These are phyloP conservation scores for Ypsolopha sequella DNA, from an alignment of 2,888 invertebrate species.

Conservation along the genomic window DNA sequence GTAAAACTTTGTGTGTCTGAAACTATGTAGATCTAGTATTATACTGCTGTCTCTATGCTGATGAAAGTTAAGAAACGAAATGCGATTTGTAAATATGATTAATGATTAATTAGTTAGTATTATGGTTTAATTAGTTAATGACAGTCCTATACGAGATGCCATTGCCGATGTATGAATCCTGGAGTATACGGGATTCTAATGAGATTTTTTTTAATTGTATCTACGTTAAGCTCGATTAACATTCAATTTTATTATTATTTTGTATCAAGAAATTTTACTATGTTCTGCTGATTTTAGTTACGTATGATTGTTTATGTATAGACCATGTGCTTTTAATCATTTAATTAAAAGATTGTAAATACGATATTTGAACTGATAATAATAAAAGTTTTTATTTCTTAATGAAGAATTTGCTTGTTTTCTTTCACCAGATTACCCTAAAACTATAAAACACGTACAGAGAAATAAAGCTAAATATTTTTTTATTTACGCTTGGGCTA, in stretches of 20 bases:
- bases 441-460: too few relatives aligned
- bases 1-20: too few relatives aligned
- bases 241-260: conserved; percentile 37
- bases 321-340: conserved; percentile 68
- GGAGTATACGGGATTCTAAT: conserved; percentile 20
- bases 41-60: too few relatives aligned
- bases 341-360: conserved; percentile 70
- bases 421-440: not conserved
- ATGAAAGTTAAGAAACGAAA: not conserved
- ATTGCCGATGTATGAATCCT: conserved; percentile 32
- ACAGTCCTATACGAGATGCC: conserved; percentile 48
- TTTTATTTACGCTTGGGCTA: too few relatives aligned
- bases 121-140: conserved; percentile 26
- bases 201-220: conserved; percentile 44
- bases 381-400: conserved; percentile 70
- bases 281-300: conserved; percentile 9
- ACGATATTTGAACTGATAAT: conserved; percentile 72
- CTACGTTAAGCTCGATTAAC: conserved; percentile 33
- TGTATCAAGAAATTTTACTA: not conserved
- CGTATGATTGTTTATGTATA: conserved; percentile 40
- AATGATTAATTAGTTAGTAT: conserved; percentile 18
- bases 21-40: too few relatives aligned
- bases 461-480: too few relatives aligned
- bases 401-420: conserved; percentile 26
- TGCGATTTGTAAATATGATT: conserved; percentile 14